Conservation (phyloP, 2,113 vertebrate species). For the Neodontobutis hainanensis region DNA sequence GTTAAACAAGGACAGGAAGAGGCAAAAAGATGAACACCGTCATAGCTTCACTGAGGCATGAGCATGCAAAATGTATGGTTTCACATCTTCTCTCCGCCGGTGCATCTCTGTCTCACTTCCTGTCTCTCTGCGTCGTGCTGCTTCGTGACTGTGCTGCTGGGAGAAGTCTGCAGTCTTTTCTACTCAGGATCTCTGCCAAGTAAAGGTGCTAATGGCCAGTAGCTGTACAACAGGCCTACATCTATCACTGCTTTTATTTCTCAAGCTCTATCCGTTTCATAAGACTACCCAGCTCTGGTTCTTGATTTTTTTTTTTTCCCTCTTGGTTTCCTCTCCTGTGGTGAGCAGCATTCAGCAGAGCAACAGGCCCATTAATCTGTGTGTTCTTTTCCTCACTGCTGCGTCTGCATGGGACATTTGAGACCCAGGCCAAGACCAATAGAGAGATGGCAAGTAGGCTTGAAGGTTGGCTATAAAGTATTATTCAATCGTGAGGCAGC, state of each 20-base stretch:
- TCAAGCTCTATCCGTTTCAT: constrained; percentile 15
- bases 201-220: constrained; percentile 58
- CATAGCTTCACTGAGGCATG: constrained; percentile 15
- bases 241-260: constrained; percentile 22
- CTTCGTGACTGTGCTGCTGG: constrained; percentile 45
- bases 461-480: no score
- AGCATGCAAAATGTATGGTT: constrained; percentile 50
- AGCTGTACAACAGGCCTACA: constrained; percentile 36
- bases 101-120: constrained; percentile 7
- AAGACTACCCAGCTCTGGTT: constrained; percentile 21
- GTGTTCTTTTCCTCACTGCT: constrained; percentile 9
- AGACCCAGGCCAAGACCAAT: constrained; percentile 1
- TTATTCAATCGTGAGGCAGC: no score
- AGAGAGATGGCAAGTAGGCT: background rate
- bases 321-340: background rate
- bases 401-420: constrained; percentile 1
- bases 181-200: constrained; percentile 31
- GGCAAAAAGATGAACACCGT: constrained; percentile 5
- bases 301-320: background rate
- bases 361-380: constrained; percentile 14
- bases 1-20: constrained; percentile 38
- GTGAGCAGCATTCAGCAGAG: constrained; percentile 9
- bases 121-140: constrained; percentile 12
- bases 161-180: constrained; percentile 20
- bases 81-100: background rate